These are phyloP conservation scores for Plumapathes pennacea DNA, from an alignment of 92 coral and sea anemone genomes.

Conservation along the genomic window DNA sequence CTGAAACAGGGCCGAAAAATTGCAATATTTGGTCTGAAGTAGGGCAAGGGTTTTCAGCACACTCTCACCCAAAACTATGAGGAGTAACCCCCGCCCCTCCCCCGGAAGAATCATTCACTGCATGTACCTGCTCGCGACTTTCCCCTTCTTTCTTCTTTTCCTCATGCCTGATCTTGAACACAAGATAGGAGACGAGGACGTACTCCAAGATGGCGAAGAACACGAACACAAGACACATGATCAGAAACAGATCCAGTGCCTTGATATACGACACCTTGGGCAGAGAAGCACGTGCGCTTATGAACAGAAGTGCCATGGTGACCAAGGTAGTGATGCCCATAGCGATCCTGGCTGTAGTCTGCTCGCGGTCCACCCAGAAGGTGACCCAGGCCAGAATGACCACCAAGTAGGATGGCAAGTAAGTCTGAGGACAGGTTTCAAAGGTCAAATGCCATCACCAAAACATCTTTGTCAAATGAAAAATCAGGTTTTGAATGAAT, in stretches of 20 bases:
- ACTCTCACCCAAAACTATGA: too few species aligned
- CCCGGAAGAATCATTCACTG: too few species aligned
- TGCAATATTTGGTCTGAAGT: too few species aligned
- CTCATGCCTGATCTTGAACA: slow-evolving; percentile 70
- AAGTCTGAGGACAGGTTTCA: slow-evolving; percentile 60
- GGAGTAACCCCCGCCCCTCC: too few species aligned
- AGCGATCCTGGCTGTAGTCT: slow-evolving; percentile 87
- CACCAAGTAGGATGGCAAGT: slow-evolving; percentile 75
- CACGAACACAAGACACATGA: slow-evolving; percentile 88
- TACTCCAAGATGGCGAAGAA: slow-evolving; percentile 86
- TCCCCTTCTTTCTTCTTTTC: slow-evolving; percentile 59
- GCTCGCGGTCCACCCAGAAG: slow-evolving; percentile 95
- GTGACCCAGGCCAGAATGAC: slow-evolving; percentile 87
- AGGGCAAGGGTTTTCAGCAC: too few species aligned
- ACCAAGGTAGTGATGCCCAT: slow-evolving; percentile 92
- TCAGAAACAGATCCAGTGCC: slow-evolving; percentile 75
- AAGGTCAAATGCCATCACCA: too few species aligned
- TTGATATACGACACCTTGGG: slow-evolving; percentile 85
- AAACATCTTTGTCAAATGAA: too few species aligned
- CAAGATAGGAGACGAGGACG: slow-evolving; percentile 80
- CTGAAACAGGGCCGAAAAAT: too few species aligned
- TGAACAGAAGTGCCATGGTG: slow-evolving; percentile 92
- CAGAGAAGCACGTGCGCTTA: slow-evolving; percentile 81
- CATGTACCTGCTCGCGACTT: too few species aligned
- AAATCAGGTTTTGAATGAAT: too few species aligned